phyloP scores from a whole-genome alignment of 2,113 vertebrate genomes.

The Saguinus imperator region DNA sequence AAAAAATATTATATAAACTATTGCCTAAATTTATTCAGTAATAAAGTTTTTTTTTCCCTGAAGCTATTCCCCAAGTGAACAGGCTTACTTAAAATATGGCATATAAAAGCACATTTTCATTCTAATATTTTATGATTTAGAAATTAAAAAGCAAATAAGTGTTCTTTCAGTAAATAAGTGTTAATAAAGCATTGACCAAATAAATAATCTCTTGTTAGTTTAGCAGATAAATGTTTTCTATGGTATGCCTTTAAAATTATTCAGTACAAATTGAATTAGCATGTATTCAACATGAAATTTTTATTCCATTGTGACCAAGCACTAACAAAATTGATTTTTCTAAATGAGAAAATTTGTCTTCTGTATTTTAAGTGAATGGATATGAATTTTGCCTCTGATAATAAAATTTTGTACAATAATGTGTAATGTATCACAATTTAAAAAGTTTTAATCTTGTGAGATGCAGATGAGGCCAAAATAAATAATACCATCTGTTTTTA shows the following conservation, averaged over 20 bases:
- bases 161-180: constrained; percentile 62
- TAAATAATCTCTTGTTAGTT: constrained; percentile 73
- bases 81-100: background rate
- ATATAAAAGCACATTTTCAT: constrained; percentile 45
- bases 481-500: constrained; percentile 74
- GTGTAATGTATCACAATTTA: constrained; percentile 79
- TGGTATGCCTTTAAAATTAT: constrained; percentile 73
- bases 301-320: constrained; percentile 71
- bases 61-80: constrained; percentile 10
- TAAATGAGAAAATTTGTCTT: constrained; percentile 79
- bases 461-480: constrained; percentile 72
- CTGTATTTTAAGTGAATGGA: constrained; percentile 85
- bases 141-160: constrained; percentile 64
- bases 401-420: constrained; percentile 86
- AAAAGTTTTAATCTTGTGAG: constrained; percentile 82
- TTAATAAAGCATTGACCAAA: constrained; percentile 72
- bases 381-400: constrained; percentile 85
- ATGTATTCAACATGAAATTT: constrained; percentile 77
- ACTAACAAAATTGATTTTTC: constrained; percentile 79
- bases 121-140: constrained; percentile 63
- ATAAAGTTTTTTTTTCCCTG: constrained; percentile 42
- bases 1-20: background rate
- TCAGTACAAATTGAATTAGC: constrained; percentile 73
- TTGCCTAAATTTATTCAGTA: background rate
- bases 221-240: constrained; percentile 76